Evolutionary conservation across 1,140 invertebrate species (phyloP).

Genomic region (Amphibalanus amphitrite): DNA sequence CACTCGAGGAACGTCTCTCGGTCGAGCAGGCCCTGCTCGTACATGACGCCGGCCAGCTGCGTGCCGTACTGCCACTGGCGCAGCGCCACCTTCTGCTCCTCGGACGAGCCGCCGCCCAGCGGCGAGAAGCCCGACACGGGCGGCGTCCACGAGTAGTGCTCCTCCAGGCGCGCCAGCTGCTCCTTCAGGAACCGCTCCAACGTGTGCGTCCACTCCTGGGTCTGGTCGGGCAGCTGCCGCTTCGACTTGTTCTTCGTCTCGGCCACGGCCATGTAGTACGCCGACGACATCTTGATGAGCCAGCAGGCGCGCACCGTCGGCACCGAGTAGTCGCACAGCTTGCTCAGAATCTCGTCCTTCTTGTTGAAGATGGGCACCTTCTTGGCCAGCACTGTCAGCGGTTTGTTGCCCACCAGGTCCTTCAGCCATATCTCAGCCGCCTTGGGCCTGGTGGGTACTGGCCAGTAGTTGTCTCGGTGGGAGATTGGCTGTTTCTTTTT

Average conservation of each 20-base stretch:
- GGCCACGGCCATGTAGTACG: conserved; percentile 79
- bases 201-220: conserved; percentile 85
- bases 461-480: conserved; percentile 92
- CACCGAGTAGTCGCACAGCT: conserved; percentile 82
- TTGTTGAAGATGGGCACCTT: conserved; percentile 93
- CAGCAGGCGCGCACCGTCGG: conserved; percentile 84
- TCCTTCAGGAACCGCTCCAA: conserved; percentile 82
- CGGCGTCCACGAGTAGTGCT: neutral
- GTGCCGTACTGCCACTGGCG: conserved; percentile 72
- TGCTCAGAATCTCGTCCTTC: conserved; percentile 90
- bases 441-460: conserved; percentile 65
- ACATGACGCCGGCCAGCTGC: conserved; percentile 72
- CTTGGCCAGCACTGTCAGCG: conserved; percentile 65
- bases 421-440: conserved; percentile 89
- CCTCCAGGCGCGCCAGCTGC: conserved; percentile 35
- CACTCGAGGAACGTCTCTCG: conserved; percentile 88
- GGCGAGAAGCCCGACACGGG: neutral
- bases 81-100: conserved; percentile 22
- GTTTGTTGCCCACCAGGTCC: conserved; percentile 82
- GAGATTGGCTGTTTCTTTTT: conserved; percentile 82
- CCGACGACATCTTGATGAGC: conserved; percentile 93
- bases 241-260: conserved; percentile 75
- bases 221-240: conserved; percentile 77
- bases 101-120: conserved; percentile 7
- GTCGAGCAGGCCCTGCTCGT: conserved; percentile 69